Conservation (phyloP, 2,113 vertebrate genomes). For the Leptobrachium leishanense region DNA sequence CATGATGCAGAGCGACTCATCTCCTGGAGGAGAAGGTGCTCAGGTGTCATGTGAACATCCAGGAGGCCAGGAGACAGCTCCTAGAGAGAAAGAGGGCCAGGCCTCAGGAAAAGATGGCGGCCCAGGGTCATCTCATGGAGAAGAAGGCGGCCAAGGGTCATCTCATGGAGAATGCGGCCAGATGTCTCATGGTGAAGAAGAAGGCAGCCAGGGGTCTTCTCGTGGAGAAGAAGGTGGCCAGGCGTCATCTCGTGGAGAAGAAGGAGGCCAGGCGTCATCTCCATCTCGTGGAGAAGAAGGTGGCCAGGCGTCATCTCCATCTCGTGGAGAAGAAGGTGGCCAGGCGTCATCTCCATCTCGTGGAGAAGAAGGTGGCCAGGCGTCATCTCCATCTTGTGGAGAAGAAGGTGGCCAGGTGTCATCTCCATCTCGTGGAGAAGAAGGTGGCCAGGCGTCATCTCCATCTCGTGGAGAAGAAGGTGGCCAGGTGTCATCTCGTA, state of each 20-base stretch:
- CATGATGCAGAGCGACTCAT: not conserved
- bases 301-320: not conserved
- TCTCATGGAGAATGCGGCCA: not conserved
- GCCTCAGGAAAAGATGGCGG: not conserved
- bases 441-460: not conserved
- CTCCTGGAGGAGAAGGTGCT: not conserved
- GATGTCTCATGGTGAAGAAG: not conserved
- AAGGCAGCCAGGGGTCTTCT: too few relatives aligned
- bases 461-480: not conserved
- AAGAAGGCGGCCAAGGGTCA: not conserved
- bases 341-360: not conserved
- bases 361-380: not conserved
- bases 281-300: not conserved
- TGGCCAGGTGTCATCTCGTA: not conserved
- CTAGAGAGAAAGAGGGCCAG: accelerated
- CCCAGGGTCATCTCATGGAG: accelerated
- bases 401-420: accelerated
- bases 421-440: not conserved
- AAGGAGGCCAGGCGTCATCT: not conserved
- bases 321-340: not conserved
- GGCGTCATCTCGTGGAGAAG: too few relatives aligned
- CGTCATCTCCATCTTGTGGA: accelerated
- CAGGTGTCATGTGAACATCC: not conserved
- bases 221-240: accelerated
- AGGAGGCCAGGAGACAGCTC: not conserved